A percentile compares a stretch with the other conserved stretches of the same genome.
phyloP scores from a whole-genome alignment of 2,888 invertebrate species.

The Eremobia ochroleuca region DNA sequence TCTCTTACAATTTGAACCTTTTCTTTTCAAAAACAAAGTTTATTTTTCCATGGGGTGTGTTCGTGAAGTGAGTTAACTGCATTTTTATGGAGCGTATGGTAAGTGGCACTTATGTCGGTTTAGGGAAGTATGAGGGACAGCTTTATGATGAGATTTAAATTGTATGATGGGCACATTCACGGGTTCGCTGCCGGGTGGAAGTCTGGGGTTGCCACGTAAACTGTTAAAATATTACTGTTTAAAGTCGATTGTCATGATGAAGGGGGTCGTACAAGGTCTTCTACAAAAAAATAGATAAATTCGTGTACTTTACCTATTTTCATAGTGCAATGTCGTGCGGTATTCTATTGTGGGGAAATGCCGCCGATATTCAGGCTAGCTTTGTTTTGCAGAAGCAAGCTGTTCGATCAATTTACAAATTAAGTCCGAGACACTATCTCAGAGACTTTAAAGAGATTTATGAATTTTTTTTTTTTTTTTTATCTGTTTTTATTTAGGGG shows the following conservation, averaged over 20 bases:
- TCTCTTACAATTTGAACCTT: slow-evolving; percentile 29
- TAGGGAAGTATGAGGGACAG: slow-evolving; percentile 68
- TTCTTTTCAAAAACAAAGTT: slow-evolving; percentile 22
- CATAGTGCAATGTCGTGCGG: too few relatives aligned
- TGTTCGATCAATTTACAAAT: too few relatives aligned
- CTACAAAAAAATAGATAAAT: too few relatives aligned
- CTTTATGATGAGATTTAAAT: slow-evolving; percentile 73
- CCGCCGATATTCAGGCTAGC: too few relatives aligned
- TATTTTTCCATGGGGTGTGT: slow-evolving; percentile 27
- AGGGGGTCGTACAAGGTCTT: slow-evolving; percentile 2
- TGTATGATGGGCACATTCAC: slow-evolving; percentile 62
- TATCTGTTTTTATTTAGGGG: too few relatives aligned
- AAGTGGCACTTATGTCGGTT: slow-evolving; percentile 75
- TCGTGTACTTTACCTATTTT: too few relatives aligned
- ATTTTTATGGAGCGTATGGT: slow-evolving; percentile 79
- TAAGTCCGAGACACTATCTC: too few relatives aligned
- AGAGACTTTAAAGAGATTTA: too few relatives aligned
- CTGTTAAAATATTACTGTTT: slow-evolving; percentile 44
- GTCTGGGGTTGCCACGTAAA: background rate
- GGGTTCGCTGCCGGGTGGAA: slow-evolving; percentile 25
- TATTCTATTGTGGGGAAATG: too few relatives aligned
- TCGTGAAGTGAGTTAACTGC: slow-evolving; percentile 64
- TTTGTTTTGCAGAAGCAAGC: too few relatives aligned
- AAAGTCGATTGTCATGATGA: slow-evolving; percentile 29
- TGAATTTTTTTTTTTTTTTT: too few relatives aligned